A percentile compares a stretch with the other conserved stretches of the same genome.
Evolutionary conservation across 1,140 invertebrate genomes (phyloP).

Genomic region (Pygmarrhopalites habei): DNA sequence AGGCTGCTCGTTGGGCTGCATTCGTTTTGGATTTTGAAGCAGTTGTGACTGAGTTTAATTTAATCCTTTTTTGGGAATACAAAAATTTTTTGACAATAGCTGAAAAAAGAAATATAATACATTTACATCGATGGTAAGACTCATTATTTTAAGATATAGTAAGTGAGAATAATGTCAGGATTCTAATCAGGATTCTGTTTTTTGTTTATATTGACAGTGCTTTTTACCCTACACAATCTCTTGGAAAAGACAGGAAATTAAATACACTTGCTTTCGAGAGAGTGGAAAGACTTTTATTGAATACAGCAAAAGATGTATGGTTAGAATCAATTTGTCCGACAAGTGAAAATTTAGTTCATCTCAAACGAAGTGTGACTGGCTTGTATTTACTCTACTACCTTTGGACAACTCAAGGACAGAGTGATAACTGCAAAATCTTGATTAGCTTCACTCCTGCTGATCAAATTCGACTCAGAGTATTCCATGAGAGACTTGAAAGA

Average conservation of each 20-base stretch:
- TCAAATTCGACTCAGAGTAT: not conserved
- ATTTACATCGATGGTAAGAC: constrained; percentile 1
- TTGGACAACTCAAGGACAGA: not conserved
- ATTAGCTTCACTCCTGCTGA: not conserved
- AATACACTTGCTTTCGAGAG: not conserved
- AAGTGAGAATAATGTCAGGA: not conserved
- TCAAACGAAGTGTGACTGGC: constrained; percentile 2
- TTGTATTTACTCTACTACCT: constrained; percentile 9
- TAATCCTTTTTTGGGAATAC: not conserved
- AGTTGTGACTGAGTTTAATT: not conserved
- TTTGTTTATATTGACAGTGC: not conserved
- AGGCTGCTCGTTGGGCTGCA: constrained; percentile 1
- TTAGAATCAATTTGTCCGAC: not conserved
- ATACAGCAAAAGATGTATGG: constrained; percentile 9
- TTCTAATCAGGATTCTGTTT: not conserved
- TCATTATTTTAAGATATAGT: not conserved
- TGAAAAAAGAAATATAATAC: not conserved
- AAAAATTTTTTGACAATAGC: not conserved
- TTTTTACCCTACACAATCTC: not conserved
- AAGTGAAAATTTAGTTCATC: not conserved
- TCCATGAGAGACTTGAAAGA: not conserved
- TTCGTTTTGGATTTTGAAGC: not conserved
- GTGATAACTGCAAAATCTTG: not conserved
- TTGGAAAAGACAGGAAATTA: not conserved
- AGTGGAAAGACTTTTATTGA: not conserved